Percentiles rank a stretch among this genome's conserved stretches.
phyloP scores from a whole-genome alignment of 2,888 invertebrate genomes.

The Linnaemya vulpina region DNA sequence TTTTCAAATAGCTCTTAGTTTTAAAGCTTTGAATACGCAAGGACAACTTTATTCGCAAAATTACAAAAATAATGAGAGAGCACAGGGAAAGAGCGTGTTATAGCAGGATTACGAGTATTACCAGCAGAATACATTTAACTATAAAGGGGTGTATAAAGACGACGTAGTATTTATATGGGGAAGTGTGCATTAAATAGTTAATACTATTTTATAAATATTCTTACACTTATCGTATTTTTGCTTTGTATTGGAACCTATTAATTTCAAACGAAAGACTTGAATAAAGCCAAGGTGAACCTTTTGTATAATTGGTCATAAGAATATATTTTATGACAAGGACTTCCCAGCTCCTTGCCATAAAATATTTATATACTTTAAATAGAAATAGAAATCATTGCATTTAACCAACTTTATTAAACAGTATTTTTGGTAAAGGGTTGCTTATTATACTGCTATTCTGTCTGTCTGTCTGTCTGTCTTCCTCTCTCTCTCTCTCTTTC shows the following conservation, averaged over 20 bases:
- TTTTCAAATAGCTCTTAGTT: conserved; percentile 35
- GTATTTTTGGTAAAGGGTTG: conserved; percentile 18
- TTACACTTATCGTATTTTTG: neutral
- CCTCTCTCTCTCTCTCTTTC: neutral
- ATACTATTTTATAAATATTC: neutral
- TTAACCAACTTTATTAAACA: neutral
- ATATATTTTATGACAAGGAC: too few species aligned
- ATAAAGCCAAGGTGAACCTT: too few species aligned
- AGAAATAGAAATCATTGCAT: too few species aligned
- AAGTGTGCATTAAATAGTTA: neutral
- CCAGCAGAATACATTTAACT: conserved; percentile 1
- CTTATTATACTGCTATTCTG: neutral
- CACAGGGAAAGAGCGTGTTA: neutral
- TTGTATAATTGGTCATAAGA: too few species aligned
- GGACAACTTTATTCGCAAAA: conserved; percentile 31
- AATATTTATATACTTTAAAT: too few species aligned
- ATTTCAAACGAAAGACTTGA: too few species aligned
- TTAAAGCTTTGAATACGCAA: conserved; percentile 55
- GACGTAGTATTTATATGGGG: neutral
- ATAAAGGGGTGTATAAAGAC: neutral
- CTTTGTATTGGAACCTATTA: too few species aligned
- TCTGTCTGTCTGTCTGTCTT: too few species aligned
- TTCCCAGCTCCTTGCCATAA: too few species aligned
- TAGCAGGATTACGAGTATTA: neutral
- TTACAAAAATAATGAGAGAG: conserved; percentile 11